Evolutionary conservation across 2,888 invertebrate genomes (phyloP), one percentile per base, ranked within the genome.

Genomic region (Pandemis corylana): DNA sequence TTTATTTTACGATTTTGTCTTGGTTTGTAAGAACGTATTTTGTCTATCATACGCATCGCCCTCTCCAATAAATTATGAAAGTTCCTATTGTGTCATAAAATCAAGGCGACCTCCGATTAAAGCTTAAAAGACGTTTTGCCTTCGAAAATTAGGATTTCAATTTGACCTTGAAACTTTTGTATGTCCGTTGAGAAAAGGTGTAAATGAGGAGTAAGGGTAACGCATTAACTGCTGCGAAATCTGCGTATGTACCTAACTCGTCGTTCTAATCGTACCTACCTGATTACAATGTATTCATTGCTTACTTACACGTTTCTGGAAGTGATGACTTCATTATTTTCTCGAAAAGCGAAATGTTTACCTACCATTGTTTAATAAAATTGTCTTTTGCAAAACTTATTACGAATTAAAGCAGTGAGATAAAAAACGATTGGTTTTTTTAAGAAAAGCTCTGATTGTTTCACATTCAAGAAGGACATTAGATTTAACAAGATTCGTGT

Each of bases 141-240:
- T 36, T 36, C 5, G 44, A 7, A 44, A 44, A 7, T 44, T 4
- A 36, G 7, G 9, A 2, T 44, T 1, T 44, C 5, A 44, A 44
- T 7, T 44, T 44, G 7, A 44, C 46, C 46, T 49, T 49, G 46
- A 49, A 49, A 49, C 46, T 12, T 49, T 49, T 10, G 6, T 15
- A n/a, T 0, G 15, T 5, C 12, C 51, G n/a, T n/a, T 15, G 15
- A 53, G 4, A n/a, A n/a, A 53, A 53, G n/a, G 1, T 53, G 6
- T 53, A 1, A 53, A n/a, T n/a, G 12, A n/a, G n/a, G 0, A 53
- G 15, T 6, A n/a, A 53, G 51, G 83, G 84, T 82, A 87, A 87
- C 88, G 86, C 87, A 87, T 88, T 83, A 87, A 86, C 84, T 81
- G 83, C 83, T 84, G 84, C 84, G 82, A 87, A 89, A 89, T 85